A percentile compares a stretch with the other conserved stretches of the same genome.
phyloP scores from a whole-genome alignment of 2,113 vertebrate genomes.

The Ailuropoda melanoleuca region DNA sequence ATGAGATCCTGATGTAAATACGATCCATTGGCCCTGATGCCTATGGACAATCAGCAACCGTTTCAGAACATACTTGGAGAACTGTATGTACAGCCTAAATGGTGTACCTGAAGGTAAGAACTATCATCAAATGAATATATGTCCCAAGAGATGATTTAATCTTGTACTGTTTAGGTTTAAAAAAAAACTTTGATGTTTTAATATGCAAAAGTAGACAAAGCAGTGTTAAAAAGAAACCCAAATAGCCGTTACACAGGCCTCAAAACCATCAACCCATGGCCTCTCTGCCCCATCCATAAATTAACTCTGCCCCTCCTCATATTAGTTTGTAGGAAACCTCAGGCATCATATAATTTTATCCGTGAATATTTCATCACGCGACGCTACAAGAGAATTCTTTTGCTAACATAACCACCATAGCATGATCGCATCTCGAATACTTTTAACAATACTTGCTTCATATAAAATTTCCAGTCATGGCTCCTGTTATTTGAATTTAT shows the following conservation, averaged over 20 bases:
- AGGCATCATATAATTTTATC: not conserved
- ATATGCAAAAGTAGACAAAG: slow-evolving; percentile 6
- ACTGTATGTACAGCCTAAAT: not conserved
- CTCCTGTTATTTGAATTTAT: not conserved
- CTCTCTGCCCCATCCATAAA: not conserved
- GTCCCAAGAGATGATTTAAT: not conserved
- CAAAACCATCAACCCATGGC: not conserved
- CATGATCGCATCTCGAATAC: not conserved
- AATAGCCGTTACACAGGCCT: not conserved
- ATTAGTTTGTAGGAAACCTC: not conserved
- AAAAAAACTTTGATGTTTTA: not conserved
- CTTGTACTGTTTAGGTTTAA: not conserved
- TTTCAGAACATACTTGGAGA: not conserved
- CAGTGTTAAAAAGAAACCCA: not conserved
- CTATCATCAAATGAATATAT: not conserved
- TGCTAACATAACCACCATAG: not conserved
- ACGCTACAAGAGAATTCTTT: not conserved
- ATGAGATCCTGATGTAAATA: not conserved
- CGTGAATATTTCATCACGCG: not conserved
- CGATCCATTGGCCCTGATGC: not conserved
- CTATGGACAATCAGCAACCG: not conserved
- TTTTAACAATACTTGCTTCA: not conserved
- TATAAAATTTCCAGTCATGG: not conserved
- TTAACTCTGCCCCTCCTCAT: not conserved
- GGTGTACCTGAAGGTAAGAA: not conserved